These are phyloP conservation scores for Hoplias malabaricus DNA, from an alignment of 2,113 vertebrate genomes.

Conservation along the genomic window DNA sequence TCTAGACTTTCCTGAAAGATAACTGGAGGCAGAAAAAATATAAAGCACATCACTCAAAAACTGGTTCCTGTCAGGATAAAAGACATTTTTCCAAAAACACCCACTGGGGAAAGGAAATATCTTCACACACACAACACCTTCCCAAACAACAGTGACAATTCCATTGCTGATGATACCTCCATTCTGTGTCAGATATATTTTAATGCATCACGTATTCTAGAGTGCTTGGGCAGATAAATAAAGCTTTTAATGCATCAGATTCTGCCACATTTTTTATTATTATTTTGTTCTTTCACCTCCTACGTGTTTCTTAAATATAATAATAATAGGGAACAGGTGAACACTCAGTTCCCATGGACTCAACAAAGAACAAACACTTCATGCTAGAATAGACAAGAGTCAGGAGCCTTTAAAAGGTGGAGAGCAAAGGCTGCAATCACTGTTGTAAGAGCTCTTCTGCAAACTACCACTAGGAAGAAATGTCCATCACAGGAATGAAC, in stretches of 20 bases:
- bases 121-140: background rate
- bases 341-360: background rate
- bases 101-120: background rate
- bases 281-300: background rate
- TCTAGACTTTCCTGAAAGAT: background rate
- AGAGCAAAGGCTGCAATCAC: background rate
- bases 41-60: constrained; percentile 16
- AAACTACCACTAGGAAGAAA: background rate
- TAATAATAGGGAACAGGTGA: background rate
- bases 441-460: background rate
- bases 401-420: background rate
- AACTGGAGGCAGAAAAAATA: constrained; percentile 4
- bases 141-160: background rate
- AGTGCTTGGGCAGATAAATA: background rate
- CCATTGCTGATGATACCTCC: background rate
- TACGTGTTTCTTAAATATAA: background rate
- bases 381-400: background rate
- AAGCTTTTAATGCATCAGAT: background rate
- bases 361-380: background rate
- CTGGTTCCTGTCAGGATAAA: constrained; percentile 15
- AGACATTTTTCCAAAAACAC: constrained; percentile 14
- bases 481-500: background rate
- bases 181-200: background rate
- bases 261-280: background rate
- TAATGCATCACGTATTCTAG: background rate